Evolutionary conservation across 2,797 vertebrate genomes (phyloP).

Genomic region (Lates japonicus): DNA sequence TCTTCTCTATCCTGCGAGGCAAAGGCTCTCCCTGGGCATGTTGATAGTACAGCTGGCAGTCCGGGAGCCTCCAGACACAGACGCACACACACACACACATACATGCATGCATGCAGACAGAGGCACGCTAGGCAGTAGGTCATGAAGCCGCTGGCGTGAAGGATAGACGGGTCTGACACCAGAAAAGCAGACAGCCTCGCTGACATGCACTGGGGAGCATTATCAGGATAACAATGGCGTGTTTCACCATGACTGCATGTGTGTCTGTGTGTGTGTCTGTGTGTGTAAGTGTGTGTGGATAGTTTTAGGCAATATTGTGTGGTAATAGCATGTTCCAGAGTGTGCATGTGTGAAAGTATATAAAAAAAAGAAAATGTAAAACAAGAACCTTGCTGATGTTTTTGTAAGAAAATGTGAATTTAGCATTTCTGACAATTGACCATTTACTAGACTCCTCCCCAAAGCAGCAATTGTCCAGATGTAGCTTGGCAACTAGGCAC

Average conservation of each 20-base stretch:
- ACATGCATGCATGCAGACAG: slow-evolving; percentile 62
- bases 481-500: background rate
- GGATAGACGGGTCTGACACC: slow-evolving; percentile 78
- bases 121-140: slow-evolving; percentile 76
- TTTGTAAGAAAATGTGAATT: slow-evolving; percentile 9
- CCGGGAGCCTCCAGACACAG: slow-evolving; percentile 67
- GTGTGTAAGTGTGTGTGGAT: slow-evolving; percentile 7
- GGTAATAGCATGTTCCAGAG: slow-evolving; percentile 32
- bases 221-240: slow-evolving; percentile 66
- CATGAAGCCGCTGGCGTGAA: slow-evolving; percentile 75
- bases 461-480: background rate
- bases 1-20: slow-evolving; percentile 63
- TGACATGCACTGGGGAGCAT: slow-evolving; percentile 64
- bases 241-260: slow-evolving; percentile 43
- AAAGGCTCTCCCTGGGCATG: slow-evolving; percentile 66
- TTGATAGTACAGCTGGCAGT: slow-evolving; percentile 77
- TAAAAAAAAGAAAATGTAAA: background rate
- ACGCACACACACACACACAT: slow-evolving; percentile 42
- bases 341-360: slow-evolving; percentile 22
- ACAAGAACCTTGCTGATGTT: background rate
- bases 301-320: slow-evolving; percentile 9
- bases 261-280: background rate
- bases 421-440: background rate
- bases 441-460: background rate
- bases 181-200: slow-evolving; percentile 66